phyloP scores from a whole-genome alignment of 2,113 vertebrate genomes.

The Aspidoscelis tigris region DNA sequence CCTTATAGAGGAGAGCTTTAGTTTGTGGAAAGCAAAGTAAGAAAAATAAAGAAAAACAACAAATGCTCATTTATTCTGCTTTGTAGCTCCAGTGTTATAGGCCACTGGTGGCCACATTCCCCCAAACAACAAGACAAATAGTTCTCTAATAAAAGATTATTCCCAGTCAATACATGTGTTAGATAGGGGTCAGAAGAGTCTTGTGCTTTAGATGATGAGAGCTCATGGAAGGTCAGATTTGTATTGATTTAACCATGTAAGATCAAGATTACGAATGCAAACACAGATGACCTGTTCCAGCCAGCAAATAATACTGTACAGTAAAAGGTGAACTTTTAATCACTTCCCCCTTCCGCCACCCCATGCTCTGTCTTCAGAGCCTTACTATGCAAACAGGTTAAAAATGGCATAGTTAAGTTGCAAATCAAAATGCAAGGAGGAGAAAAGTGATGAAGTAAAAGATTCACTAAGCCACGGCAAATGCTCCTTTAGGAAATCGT shows the following conservation, averaged over 20 bases:
- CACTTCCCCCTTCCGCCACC: not conserved
- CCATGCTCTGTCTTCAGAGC: not conserved
- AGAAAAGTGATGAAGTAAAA: not conserved
- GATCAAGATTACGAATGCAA: not conserved
- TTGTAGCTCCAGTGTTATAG: not conserved
- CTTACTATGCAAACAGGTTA: not conserved
- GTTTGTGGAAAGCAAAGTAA: too few species aligned
- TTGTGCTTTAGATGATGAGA: not conserved
- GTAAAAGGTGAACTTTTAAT: too few species aligned
- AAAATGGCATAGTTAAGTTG: slow-evolving; percentile 12
- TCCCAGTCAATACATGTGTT: not conserved
- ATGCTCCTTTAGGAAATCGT: not conserved
- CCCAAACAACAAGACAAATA: not conserved
- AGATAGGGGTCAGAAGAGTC: slow-evolving; percentile 7
- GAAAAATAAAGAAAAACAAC: too few species aligned
- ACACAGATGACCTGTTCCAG: not conserved
- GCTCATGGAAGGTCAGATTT: not conserved
- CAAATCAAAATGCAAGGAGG: not conserved
- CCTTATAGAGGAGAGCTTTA: too few species aligned
- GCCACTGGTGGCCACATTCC: not conserved
- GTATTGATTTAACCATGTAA: accelerated
- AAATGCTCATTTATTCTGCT: too few species aligned
- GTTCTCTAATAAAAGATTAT: not conserved
- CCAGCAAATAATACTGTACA: not conserved
- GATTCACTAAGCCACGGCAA: not conserved